Conservation (phyloP, 2,888 invertebrate genomes). For the Cerceris ruficornis region DNA sequence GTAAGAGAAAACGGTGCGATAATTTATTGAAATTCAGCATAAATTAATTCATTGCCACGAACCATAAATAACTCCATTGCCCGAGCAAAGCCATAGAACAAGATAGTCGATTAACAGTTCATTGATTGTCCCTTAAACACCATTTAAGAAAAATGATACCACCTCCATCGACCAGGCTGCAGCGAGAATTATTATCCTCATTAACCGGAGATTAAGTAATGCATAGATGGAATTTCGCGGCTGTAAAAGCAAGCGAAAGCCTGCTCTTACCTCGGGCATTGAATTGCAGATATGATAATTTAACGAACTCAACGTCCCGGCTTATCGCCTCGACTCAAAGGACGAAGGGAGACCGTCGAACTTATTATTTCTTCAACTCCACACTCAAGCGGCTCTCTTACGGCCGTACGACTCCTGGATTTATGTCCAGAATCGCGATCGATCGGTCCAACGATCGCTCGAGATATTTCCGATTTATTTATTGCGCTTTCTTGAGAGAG, state of each 20-base stretch:
- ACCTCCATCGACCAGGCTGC: neutral
- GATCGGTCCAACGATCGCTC: slow-evolving; percentile 31
- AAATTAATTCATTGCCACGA: no score
- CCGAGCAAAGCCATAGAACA: no score
- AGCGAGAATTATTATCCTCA: neutral
- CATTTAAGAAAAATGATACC: neutral
- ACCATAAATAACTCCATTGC: no score
- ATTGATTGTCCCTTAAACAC: no score
- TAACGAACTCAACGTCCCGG: slow-evolving; percentile 39
- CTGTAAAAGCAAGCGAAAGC: slow-evolving; percentile 11
- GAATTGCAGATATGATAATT: slow-evolving; percentile 49
- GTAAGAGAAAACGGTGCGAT: no score
- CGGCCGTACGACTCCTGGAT: slow-evolving; percentile 23
- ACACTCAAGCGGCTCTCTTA: slow-evolving; percentile 24
- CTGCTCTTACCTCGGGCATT: slow-evolving; percentile 6
- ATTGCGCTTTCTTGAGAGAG: slow-evolving; percentile 26
- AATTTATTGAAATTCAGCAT: no score
- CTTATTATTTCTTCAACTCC: slow-evolving; percentile 53
- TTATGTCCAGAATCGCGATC: slow-evolving; percentile 38
- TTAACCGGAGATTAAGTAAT: slow-evolving; percentile 20
- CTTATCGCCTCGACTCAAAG: slow-evolving; percentile 1
- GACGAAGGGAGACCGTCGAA: slow-evolving; percentile 14
- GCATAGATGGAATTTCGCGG: slow-evolving; percentile 29
- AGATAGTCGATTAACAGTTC: no score
- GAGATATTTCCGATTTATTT: slow-evolving; percentile 54